Evolutionary conservation across 2,797 vertebrate genomes (phyloP), one percentile per base, ranked within the genome.

Genomic region (Pseudopleuronectes americanus): DNA sequence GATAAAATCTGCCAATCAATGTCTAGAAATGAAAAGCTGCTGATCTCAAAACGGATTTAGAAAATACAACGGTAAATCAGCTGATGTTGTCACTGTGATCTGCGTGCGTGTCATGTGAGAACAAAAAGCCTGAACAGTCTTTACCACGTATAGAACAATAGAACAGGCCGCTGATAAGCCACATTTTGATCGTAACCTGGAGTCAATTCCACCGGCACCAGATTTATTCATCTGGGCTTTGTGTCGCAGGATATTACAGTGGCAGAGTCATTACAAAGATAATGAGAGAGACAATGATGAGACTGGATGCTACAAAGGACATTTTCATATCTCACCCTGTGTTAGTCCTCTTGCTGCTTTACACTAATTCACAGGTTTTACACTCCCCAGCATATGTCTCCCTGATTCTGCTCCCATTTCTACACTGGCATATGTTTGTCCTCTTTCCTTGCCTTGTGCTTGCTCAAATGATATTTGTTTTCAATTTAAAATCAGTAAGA

Each of bases 261-360:
- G 33, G 21, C 21, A 16, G 33, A 54, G n/a, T 33, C 43, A 55
- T 54, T 48, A 64, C 12, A 60, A 33, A 24, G 33, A 54, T 57
- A 64, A 57, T 62, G 45, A 45, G 2, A 17, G 21, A 8, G 26
- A 45, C 28, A 61, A 10, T 5, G 47, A n/a, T 16, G 26, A 6
- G 21, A 31, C 23, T 58, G 23, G 60, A 57, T 38, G 12, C 24
- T 28, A 55, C 41, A 70, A 59, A 60, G 19, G 23, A 31, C 31
- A 65, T 51, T 59, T 48, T 64, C 28, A 54, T 41, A 41, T 61
- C 57, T 49, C 10, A 56, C 45, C 26, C 9, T n/a, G 7, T 55
- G 31, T 12, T 56, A 26, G 8, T 33, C 16, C 48, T 43, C 3
- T 41, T 36, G 21, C 45, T 47, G 23, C 24, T 23, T 5, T 17